Conservation (phyloP, 2,113 vertebrate genomes). For the Ophthalmolycus amberensis region DNA sequence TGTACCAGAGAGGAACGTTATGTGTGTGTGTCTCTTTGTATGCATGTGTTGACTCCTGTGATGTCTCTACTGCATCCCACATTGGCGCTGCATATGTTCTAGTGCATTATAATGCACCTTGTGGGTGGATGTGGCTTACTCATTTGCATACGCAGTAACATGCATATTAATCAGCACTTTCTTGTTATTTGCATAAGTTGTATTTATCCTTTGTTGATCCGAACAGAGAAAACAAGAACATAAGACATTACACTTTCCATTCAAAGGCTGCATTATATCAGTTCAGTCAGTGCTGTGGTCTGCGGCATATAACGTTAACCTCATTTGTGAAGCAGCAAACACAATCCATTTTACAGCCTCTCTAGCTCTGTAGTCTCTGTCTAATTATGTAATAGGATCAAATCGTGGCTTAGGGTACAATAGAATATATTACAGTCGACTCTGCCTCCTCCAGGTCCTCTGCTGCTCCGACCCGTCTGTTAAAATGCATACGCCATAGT, state of each 20-base stretch:
- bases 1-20: conserved; percentile 12
- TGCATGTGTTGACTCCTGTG: conserved; percentile 23
- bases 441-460: conserved; percentile 33
- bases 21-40: not conserved
- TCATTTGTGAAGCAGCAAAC: conserved; percentile 62
- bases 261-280: conserved; percentile 50
- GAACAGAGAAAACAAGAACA: conserved; percentile 35
- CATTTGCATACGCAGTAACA: conserved; percentile 58
- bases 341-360: conserved; percentile 58
- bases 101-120: conserved; percentile 59
- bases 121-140: conserved; percentile 60
- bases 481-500: conserved; percentile 42
- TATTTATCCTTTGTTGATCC: conserved; percentile 50
- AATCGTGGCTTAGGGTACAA: conserved; percentile 68
- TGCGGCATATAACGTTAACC: conserved; percentile 56
- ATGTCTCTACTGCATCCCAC: conserved; percentile 35
- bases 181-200: conserved; percentile 46
- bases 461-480: conserved; percentile 42
- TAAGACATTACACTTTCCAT: conserved; percentile 35
- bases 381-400: conserved; percentile 71
- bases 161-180: conserved; percentile 57
- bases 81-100: conserved; percentile 56
- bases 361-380: conserved; percentile 60
- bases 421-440: conserved; percentile 64
- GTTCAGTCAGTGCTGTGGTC: conserved; percentile 33